Evolutionary conservation across 2,888 invertebrate genomes (phyloP), one percentile per base, ranked within the genome.

Genomic region (Steinernema carpocapsae): DNA sequence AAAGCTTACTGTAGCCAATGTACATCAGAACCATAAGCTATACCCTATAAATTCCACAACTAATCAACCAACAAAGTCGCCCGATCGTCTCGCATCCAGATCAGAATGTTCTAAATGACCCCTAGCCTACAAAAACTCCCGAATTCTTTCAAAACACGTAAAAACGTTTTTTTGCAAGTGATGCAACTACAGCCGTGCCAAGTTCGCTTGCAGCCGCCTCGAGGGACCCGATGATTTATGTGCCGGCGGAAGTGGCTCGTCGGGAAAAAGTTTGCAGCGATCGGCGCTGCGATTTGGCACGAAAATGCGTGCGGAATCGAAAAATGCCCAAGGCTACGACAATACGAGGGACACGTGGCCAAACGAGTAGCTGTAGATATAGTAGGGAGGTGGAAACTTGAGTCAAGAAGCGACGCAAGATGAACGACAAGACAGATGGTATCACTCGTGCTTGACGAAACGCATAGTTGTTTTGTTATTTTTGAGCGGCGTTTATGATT

Each of bases 401-500:
- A 56, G 56, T 14, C 56, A 26, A 24, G 12, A 19, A 51, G 51
- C 6, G 51, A 19, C 51, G 51, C 51, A 56, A 56, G 56, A 56
- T 22, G 56, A 24, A 56, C 10, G 56, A 4, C 24, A 17, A 6
- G 56, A 56, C 56, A 56, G 56, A 56, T 56, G 56, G 56, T 56
- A 56, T 56, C 56, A n/a, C 14, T 6, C n/a, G 56, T 24, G n/a
- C n/a, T 22, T 24, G 56, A 19, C 51, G 43, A 43, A 43, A 14
- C 14, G 7, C 10, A 43, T 7, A 43, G 43, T 51, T 51, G 51
- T 51, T 56, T 56, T 56, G 56, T 56, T 56, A 56, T 56, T 56
- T 56, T 56, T 24, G 56, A 26, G 56, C 56, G 22, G 26, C 22
- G 24, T 10, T 56, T 56, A 56, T 56, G 56, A 56, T 56, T 24